These are phyloP conservation scores for Stenchaetothrips biformis DNA, from an alignment of 2,888 invertebrate species.

Conservation along the genomic window DNA sequence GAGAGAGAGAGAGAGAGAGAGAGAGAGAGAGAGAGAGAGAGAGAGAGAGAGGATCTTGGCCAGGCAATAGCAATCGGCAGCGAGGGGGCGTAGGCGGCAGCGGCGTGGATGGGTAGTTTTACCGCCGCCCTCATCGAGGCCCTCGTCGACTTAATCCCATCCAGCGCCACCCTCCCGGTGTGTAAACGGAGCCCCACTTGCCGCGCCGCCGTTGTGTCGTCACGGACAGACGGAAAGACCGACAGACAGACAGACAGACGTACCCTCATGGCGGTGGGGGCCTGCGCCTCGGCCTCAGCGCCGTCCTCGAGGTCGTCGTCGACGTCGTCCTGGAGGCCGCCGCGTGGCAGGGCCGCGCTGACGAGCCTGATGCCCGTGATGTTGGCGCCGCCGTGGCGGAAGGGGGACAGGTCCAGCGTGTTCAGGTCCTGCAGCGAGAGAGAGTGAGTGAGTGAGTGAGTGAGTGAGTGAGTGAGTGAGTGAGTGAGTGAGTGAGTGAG, in stretches of 20 bases:
- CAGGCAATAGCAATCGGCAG: no score
- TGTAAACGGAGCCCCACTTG: no score
- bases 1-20: not conserved
- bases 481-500: no score
- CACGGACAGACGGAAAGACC: no score
- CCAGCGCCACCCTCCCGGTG: not conserved
- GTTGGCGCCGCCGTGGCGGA: constrained; percentile 53
- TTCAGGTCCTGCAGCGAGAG: constrained; percentile 48
- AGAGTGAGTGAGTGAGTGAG: no score
- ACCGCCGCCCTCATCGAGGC: constrained; percentile 32
- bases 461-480: no score
- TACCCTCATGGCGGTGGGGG: no score
- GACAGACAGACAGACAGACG: no score
- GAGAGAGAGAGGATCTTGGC: not conserved
- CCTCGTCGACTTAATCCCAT: constrained; percentile 37
- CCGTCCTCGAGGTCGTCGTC: no score
- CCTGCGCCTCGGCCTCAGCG: no score
- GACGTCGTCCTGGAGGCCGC: no score
- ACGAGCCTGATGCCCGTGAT: constrained; percentile 52
- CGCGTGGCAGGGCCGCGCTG: not conserved
- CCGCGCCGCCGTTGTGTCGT: no score
- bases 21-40: not conserved
- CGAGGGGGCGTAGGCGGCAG: not conserved
- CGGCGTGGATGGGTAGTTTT: not conserved
- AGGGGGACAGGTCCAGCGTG: constrained; percentile 50